Percentiles rank a stretch among this genome's conserved stretches.
Evolutionary conservation across 2,113 vertebrate species (phyloP).

Genomic region (Pteropus alecto): DNA sequence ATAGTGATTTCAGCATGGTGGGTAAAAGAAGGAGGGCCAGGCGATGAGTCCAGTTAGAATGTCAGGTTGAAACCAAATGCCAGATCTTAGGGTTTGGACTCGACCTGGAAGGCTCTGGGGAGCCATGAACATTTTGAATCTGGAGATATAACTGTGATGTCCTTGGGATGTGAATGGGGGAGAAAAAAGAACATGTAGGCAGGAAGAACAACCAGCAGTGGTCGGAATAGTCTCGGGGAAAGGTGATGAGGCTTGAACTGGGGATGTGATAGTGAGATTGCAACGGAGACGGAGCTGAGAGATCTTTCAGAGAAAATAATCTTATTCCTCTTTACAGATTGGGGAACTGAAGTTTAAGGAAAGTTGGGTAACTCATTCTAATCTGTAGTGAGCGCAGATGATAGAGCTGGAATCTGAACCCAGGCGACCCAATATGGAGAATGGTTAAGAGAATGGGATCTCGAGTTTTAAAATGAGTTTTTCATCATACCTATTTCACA

Average conservation of each 20-base stretch:
- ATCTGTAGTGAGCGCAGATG: background rate
- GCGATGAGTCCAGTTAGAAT: background rate
- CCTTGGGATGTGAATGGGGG: background rate
- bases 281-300: background rate
- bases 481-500: background rate
- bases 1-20: background rate
- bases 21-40: background rate
- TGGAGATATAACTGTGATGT: background rate
- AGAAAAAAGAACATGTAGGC: background rate
- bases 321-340: background rate
- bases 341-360: background rate
- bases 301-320: background rate
- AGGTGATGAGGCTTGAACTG: background rate
- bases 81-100: background rate
- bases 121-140: background rate
- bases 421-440: background rate
- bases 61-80: background rate
- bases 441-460: background rate
- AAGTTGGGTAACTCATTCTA: background rate
- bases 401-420: background rate
- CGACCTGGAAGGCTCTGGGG: background rate
- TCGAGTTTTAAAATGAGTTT: background rate
- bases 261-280: background rate
- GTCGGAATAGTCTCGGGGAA: background rate
- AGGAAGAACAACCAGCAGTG: background rate